Percentiles rank a stretch among this genome's conserved stretches.
Evolutionary conservation across 1,140 invertebrate species (phyloP).

Genomic region (Drosophila burlai): DNA sequence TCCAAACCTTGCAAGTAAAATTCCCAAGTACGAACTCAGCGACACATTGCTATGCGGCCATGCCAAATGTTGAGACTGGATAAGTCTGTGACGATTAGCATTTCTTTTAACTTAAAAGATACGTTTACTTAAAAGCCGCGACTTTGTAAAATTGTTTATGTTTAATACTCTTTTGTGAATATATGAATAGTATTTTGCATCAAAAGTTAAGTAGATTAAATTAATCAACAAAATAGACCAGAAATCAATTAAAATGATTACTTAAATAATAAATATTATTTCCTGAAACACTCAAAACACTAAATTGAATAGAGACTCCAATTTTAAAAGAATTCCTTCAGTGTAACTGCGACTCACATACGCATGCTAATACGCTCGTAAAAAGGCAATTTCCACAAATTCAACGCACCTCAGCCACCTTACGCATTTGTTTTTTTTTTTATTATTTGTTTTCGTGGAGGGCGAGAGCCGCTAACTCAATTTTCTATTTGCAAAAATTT

Average conservation of each 20-base stretch:
- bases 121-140: no score
- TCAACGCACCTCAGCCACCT: constrained; percentile 62
- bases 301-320: not conserved
- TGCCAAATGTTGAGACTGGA: no score
- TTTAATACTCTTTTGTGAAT: no score
- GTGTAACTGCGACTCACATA: constrained; percentile 30
- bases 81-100: no score
- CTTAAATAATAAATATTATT: no score
- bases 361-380: constrained; percentile 80
- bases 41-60: no score
- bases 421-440: constrained; percentile 53
- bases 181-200: no score
- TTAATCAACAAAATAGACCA: no score
- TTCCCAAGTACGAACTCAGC: not conserved
- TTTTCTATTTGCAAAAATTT: constrained; percentile 78
- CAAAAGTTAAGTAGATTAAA: no score
- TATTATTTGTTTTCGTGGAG: constrained; percentile 7
- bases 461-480: constrained; percentile 68
- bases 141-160: no score
- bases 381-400: constrained; percentile 83
- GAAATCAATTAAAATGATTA: no score
- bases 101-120: no score
- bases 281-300: not conserved
- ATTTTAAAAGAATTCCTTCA: not conserved
- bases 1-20: not conserved